phyloP scores from a whole-genome alignment of 2,888 invertebrate species.

The Lepetodrilus schrolli region DNA sequence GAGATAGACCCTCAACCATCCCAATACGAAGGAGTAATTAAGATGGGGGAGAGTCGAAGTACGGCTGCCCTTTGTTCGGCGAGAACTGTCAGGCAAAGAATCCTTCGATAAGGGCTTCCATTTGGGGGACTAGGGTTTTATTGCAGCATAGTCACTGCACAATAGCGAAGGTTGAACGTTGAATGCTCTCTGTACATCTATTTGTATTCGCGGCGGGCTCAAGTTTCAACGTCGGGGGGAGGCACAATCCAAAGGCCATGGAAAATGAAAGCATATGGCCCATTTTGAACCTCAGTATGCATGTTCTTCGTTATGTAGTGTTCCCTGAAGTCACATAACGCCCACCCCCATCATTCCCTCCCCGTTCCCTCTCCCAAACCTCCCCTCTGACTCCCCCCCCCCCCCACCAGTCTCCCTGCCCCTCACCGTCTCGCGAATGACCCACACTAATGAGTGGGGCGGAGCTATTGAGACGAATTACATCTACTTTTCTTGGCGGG shows the following conservation, averaged over 20 bases:
- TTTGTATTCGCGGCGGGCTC: conserved; percentile 10
- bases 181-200: too few species aligned
- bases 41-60: neutral
- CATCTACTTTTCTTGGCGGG: conserved; percentile 17
- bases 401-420: neutral
- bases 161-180: conserved; percentile 16
- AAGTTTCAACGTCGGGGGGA: conserved; percentile 8
- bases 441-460: conserved; percentile 7
- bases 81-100: conserved; percentile 12
- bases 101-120: conserved; percentile 1
- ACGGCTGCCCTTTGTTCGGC: neutral
- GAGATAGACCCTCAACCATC: too few species aligned
- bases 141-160: neutral
- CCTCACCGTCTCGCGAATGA: conserved; percentile 15
- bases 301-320: too few species aligned
- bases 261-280: conserved; percentile 21
- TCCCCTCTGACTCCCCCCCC: neutral
- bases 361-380: too few species aligned
- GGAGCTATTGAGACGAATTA: conserved; percentile 12
- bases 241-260: neutral
- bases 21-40: neutral
- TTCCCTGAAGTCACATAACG: too few species aligned
- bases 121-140: conserved; percentile 15
- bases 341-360: too few species aligned
- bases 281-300: too few species aligned